These are phyloP conservation scores for Drosophila takahashii DNA, from an alignment of 1,140 invertebrate genomes.

Conservation along the genomic window DNA sequence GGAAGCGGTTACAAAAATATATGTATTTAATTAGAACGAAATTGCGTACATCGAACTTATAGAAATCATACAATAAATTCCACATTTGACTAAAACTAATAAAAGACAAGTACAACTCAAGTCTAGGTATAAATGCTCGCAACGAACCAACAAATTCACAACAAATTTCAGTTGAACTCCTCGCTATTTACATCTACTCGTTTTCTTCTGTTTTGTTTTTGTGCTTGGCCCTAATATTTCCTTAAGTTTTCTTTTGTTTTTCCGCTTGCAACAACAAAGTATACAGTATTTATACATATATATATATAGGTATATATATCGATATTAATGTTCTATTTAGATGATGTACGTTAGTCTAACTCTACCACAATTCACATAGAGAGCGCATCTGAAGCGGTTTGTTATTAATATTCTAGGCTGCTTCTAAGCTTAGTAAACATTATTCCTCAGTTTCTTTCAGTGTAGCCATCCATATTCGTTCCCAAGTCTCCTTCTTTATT, in stretches of 20 bases:
- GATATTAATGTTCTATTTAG: constrained; percentile 36
- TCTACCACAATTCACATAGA: constrained; percentile 56
- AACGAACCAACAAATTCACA: constrained; percentile 48
- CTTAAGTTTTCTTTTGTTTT: constrained; percentile 23
- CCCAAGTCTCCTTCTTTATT: constrained; percentile 18
- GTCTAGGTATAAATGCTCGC: constrained; percentile 46
- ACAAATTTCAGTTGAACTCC: constrained; percentile 39
- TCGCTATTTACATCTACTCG: constrained; percentile 40
- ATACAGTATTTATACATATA: constrained; percentile 47
- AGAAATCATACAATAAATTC: constrained; percentile 68
- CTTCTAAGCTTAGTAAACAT: constrained; percentile 40
- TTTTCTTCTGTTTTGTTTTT: constrained; percentile 40
- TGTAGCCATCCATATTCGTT: constrained; percentile 27
- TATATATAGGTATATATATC: constrained; percentile 28
- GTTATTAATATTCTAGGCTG: constrained; percentile 38
- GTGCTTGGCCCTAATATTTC: constrained; percentile 39
- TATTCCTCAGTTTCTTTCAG: constrained; percentile 19
- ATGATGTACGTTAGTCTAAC: constrained; percentile 31
- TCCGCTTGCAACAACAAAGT: constrained; percentile 60
- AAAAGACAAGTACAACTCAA: constrained; percentile 37
- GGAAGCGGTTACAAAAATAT: constrained; percentile 43
- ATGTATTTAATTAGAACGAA: constrained; percentile 52
- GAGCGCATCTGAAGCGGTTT: constrained; percentile 52
- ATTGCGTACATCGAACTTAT: constrained; percentile 46
- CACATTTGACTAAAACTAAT: constrained; percentile 53